Percentiles rank a stretch among this genome's conserved stretches.
These are phyloP conservation scores for Gymnobelideus leadbeateri DNA, from an alignment of 2,113 vertebrate species.

Conservation along the genomic window DNA sequence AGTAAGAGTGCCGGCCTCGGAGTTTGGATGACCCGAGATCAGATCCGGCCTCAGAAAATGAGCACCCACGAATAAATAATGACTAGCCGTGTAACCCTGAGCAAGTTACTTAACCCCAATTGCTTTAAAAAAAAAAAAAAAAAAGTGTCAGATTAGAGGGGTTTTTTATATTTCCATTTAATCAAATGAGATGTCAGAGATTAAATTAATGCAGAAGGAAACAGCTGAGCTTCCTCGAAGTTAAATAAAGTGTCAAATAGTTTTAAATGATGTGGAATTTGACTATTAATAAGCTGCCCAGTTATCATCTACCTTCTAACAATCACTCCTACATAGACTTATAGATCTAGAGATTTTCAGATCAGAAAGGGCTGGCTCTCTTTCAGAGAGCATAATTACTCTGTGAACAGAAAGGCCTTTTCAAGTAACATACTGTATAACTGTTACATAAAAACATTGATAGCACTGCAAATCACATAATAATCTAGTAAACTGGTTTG, in stretches of 20 bases:
- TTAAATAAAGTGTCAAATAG: conserved; percentile 55
- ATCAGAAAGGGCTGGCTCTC: conserved; percentile 5
- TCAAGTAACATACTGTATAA: neutral
- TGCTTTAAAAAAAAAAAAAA: too few species aligned
- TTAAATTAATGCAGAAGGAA: conserved; percentile 68
- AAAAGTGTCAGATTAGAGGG: conserved; percentile 28
- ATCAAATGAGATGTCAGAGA: conserved; percentile 65
- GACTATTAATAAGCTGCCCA: neutral
- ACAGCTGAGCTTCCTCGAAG: conserved; percentile 46
- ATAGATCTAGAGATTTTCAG: neutral
- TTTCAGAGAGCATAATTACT: conserved; percentile 34
- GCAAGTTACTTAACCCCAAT: too few species aligned
- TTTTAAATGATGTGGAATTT: neutral
- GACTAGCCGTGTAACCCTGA: too few species aligned
- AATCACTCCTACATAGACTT: neutral
- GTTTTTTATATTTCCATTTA: conserved; percentile 51
- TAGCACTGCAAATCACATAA: conserved; percentile 44
- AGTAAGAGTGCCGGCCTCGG: too few species aligned
- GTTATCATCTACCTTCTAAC: neutral
- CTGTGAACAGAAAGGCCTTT: neutral
- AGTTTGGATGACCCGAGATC: too few species aligned
- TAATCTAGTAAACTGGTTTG: neutral
- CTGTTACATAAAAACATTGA: conserved; percentile 26
- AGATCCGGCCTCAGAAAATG: too few species aligned
- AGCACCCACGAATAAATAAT: too few species aligned